Evolutionary conservation across 2,797 vertebrate genomes (phyloP).

Genomic region (Lacerta bilineata): DNA sequence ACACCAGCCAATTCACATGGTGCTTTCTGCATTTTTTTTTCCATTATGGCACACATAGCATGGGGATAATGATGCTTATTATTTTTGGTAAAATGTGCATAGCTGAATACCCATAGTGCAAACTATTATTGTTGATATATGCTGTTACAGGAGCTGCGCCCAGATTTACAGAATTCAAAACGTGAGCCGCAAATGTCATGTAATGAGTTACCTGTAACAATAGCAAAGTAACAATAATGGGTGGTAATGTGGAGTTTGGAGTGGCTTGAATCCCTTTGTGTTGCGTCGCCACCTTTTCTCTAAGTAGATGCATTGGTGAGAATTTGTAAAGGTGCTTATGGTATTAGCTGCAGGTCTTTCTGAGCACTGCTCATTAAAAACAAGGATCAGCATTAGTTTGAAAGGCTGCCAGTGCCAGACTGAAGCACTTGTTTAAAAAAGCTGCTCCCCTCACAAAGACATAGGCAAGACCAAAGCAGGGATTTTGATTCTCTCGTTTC

Average conservation of each 20-base stretch:
- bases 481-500: background rate
- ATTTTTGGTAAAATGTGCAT: slow-evolving; percentile 3
- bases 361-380: slow-evolving; percentile 35
- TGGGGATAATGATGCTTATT: background rate
- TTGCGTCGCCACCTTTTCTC: background rate
- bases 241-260: slow-evolving; percentile 1
- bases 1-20: background rate
- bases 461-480: background rate
- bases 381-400: slow-evolving; percentile 28
- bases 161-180: background rate
- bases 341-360: slow-evolving; percentile 23
- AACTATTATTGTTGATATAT: slow-evolving; percentile 11
- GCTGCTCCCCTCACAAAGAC: background rate
- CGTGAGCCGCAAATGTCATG: background rate
- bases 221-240: slow-evolving; percentile 19
- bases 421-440: slow-evolving; percentile 28
- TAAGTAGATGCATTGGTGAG: slow-evolving; percentile 28
- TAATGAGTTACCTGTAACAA: background rate
- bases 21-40: background rate
- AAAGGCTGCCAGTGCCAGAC: slow-evolving; percentile 30
- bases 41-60: background rate
- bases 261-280: background rate
- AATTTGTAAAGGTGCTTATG: slow-evolving; percentile 27
- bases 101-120: background rate
- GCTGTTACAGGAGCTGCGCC: background rate